Base-by-base conservation (phyloP, 2,888 invertebrate species). In the Thelaira solivaga region DNA sequence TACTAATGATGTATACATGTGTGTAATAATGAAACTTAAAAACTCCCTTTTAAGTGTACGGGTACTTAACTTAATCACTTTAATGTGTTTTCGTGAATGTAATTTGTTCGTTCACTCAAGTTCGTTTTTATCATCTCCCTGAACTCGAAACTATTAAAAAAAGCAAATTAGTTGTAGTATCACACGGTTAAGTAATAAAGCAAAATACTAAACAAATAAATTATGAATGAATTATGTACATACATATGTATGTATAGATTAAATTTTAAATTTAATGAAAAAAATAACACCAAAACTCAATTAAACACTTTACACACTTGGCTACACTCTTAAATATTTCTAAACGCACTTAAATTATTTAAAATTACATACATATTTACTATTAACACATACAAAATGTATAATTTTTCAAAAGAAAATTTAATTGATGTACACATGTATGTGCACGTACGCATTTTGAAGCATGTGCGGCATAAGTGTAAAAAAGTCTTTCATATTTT, bases 121-220 rank as follows among this genome's bases (percentile, higher is more conserved):
- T n/a, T n/a, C n/a, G 10, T 73, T 69, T 55, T 65, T 51, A 69
- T 78, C 74, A 78, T 74, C 74, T 74, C 69, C 78, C 73, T 69
- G 73, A 78, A 74, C 78, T 57, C 18, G 69, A 67, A 73, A 59
- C 13, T 16, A 26, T 31, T 65, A 34, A 22, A 16, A 47, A 51
- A 64, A 51, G 47, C 29, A 26, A 10, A 22, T 34, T 36, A 57
- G 49, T 41, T 62, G 34, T 61, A 43, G 26, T 18, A 11, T 3
- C 3, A 16, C 49, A n/a, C 39, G 31, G 22, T 72, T 47, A 24
- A 39, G 11, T 18, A 29, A n/a, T 47, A 26, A 64, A 29, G 45
- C 29, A 39, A 22, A n/a, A 39, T n/a, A 45, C 49, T 41, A 31
- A 57, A 41, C 20, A 64, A 57, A 47, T 29, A 62, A 53, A 22